Evolutionary conservation across 2,113 vertebrate species (phyloP), one percentile per base, ranked within the genome.

Genomic region (Formicarius rufipectus): DNA sequence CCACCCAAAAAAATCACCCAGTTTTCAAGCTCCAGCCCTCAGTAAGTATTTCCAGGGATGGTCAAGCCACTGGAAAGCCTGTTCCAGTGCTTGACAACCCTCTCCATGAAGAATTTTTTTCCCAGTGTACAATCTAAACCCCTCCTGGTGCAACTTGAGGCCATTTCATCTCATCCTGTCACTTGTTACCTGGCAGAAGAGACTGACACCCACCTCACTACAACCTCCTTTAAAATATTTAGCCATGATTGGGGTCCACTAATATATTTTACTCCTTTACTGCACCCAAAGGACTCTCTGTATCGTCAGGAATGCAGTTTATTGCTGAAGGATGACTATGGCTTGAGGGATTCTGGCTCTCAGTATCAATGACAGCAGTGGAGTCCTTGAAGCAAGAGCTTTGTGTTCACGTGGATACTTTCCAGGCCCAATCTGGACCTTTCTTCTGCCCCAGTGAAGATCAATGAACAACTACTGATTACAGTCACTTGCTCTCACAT

Each of bases 1-100:
- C 37, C 28, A 40, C n/a, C n/a, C n/a, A n/a, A n/a, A n/a, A n/a
- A n/a, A 17, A 62, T 23, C 0, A 0, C 8, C 15, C 21, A 5
- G 2, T 55, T 56, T 50, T 31, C 22, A 56, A 37, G 12, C 35
- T 37, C 22, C 37, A 18, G 25, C 31, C 13, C 47, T 44, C 42
- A 45, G 45, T 42, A 42, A 42, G n/a, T 14, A 31, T 55, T 56
- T 72, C 30, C 58, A 64, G 21, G 12, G 35, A 23, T 19, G 31
- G 49, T 5, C 14, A 35, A 17, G 18, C 25, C 49, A 10, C 67
- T 35, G 11, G 2, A 13, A 24, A 56, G 30, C 49, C 25, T 56
- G 30, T 35, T 64, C 31, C 58, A 56, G n/a, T 10, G 50, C 42
- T 42, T 40, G 56, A n/a, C 47, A 63, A 39, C 12, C 12, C 19